A percentile compares a stretch with the other conserved stretches of the same genome.
phyloP scores from a whole-genome alignment of 2,113 vertebrate genomes.

The Heterotis niloticus region DNA sequence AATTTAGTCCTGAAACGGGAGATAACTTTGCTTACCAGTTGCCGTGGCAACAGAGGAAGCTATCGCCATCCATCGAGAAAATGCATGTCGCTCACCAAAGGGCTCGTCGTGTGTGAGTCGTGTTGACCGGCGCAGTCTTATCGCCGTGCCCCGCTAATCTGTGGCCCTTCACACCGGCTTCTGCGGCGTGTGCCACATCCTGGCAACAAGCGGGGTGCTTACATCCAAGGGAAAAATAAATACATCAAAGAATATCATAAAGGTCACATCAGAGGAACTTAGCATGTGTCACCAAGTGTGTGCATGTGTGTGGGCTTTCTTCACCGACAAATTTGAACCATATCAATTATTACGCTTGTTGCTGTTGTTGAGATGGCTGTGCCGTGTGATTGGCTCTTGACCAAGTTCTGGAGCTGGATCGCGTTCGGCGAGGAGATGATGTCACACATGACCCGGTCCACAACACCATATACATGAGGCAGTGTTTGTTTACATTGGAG shows the following conservation, averaged over 20 bases:
- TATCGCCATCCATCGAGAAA: background rate
- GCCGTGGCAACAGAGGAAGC: slow-evolving; percentile 50
- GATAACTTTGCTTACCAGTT: slow-evolving; percentile 64
- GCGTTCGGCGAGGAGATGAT: background rate
- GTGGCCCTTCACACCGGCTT: background rate
- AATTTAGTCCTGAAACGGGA: slow-evolving; percentile 32
- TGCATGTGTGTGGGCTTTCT: background rate
- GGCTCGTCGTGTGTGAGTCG: background rate
- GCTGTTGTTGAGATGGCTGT: background rate
- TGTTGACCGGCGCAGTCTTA: background rate
- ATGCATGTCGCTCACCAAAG: background rate
- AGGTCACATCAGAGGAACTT: no score
- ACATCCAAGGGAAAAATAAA: background rate
- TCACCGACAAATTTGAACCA: no score
- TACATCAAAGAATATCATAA: no score
- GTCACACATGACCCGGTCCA: background rate
- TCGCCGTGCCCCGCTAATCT: background rate
- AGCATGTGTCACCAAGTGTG: background rate
- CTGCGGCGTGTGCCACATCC: background rate
- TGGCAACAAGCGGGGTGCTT: background rate
- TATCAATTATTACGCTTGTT: no score
- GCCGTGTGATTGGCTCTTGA: background rate
- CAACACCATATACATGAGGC: background rate
- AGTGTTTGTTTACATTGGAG: background rate
- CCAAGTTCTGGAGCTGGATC: background rate